Evolutionary conservation across 1,140 invertebrate species (phyloP).

Genomic region (Nasonia giraulti): DNA sequence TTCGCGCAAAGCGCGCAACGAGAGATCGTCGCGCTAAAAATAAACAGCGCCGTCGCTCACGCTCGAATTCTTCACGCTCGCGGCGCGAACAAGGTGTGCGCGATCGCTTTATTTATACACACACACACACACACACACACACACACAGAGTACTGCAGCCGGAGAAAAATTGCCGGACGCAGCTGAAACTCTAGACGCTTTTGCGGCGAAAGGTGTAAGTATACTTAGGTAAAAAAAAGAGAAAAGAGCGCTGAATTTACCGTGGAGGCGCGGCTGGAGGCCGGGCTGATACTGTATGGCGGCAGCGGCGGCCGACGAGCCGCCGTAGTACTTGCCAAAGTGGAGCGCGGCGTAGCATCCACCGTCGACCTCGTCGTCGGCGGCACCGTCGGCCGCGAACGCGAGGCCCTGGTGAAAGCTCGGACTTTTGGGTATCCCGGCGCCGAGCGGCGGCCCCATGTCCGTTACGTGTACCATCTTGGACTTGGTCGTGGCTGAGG

Average conservation of each 20-base stretch:
- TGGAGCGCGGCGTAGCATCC: not conserved
- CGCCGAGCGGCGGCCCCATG: slow-evolving; percentile 75
- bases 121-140: not conserved
- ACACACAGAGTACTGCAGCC: not conserved
- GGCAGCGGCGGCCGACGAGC: slow-evolving; percentile 53
- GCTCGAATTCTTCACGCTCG: not conserved
- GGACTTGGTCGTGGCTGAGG: not conserved
- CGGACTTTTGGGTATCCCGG: slow-evolving; percentile 86
- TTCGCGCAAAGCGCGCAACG: not conserved
- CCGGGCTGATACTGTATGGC: slow-evolving; percentile 68
- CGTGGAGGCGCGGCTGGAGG: slow-evolving; percentile 68
- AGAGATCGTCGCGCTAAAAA: not conserved
- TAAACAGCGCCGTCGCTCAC: not conserved
- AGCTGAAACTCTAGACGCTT: not conserved
- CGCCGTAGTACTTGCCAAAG: slow-evolving; percentile 57
- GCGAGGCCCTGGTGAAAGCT: slow-evolving; percentile 89
- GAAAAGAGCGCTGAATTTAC: slow-evolving; percentile 59
- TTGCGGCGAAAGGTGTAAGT: too few relatives aligned
- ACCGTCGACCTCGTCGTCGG: slow-evolving; percentile 6
- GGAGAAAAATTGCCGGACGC: not conserved
- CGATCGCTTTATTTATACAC: not conserved
- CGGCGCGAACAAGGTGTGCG: not conserved
- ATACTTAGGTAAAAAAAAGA: not conserved
- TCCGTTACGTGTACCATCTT: slow-evolving; percentile 75
- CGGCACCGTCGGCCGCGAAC: slow-evolving; percentile 76